Percentiles rank a stretch among this genome's conserved stretches.
These are phyloP conservation scores for Vidua chalybeata DNA, from an alignment of 2,113 vertebrate genomes.

Conservation along the genomic window DNA sequence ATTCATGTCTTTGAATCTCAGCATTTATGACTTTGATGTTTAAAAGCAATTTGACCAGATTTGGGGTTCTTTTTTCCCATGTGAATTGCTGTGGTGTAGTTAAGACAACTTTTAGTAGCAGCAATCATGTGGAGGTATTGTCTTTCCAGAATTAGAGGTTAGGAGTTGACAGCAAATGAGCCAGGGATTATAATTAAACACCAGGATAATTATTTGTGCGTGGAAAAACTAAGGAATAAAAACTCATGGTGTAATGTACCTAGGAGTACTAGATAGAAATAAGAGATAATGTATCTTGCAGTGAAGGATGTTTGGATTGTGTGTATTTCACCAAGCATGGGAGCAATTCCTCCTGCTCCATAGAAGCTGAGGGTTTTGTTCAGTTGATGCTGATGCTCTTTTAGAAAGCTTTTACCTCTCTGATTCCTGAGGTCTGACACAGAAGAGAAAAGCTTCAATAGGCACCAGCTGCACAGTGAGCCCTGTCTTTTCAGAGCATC, in stretches of 20 bases:
- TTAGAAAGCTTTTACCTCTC: constrained; percentile 20
- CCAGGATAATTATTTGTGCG: background rate
- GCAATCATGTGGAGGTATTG: background rate
- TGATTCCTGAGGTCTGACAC: constrained; percentile 18
- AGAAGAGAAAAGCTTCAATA: constrained; percentile 32
- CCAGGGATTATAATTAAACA: background rate
- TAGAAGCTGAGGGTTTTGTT: background rate
- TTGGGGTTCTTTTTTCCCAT: background rate
- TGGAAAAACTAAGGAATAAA: background rate
- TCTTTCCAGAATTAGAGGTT: background rate
- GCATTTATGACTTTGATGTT: background rate
- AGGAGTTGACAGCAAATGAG: background rate
- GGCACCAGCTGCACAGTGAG: constrained; percentile 11
- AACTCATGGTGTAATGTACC: background rate
- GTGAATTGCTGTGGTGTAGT: background rate
- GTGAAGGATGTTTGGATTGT: background rate
- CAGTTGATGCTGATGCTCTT: background rate
- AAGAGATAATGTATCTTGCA: background rate
- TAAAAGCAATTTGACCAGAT: background rate
- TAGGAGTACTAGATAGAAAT: background rate
- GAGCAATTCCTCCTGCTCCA: background rate
- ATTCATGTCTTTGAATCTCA: background rate
- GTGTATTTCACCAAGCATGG: background rate
- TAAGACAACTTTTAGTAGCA: background rate
- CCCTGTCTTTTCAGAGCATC: background rate